Base-by-base conservation (phyloP, 2,113 vertebrate species). In the Pungitius pungitius region DNA sequence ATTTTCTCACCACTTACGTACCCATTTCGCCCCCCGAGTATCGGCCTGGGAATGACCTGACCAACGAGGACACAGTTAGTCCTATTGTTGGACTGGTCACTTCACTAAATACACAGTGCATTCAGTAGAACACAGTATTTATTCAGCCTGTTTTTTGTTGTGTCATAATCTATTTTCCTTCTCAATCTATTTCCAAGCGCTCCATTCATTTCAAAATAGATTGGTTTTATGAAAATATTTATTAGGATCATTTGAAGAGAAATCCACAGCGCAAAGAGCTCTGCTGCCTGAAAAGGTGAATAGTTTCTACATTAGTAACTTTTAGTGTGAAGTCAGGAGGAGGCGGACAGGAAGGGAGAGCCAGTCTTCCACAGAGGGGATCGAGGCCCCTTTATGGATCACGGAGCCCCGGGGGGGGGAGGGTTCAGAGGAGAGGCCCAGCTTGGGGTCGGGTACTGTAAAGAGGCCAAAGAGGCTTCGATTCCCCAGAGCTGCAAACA, bases 401-500 rank as follows among this genome's bases (percentile, higher is more conserved):
- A 35, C 33, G 5, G 78, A 76, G 75, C 9, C 59, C 52, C 68
- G 14, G 45, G 75, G 55, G 83, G 62, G 72, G 55, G 83, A 59
- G 72, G 61, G 20, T 49, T 68, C 39, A 57, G 47, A 59, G 57
- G 20, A 67, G 27, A 77, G 52, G 26, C 39, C 45, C 73, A 73
- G 69, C 39, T 22, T 22, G 77, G 55, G 84, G 62, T 77, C 84
- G 75, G 75, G 70, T 77, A 68, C 42, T 78, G 47, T 52, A n/a
- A 73, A 43, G 73, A 66, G 69, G 60, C 61, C 62, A 47, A 37
- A 63, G 27, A 51, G 60, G 69, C 49, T 81, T 52, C 10, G 45
- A 85, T 81, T 59, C 64, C 83, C 74, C 78, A 60, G 39, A 22
- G 40, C 22, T 11, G 35, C 30, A 22, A 26, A 61, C 49, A 49